A percentile compares a stretch with the other conserved stretches of the same genome.
Evolutionary conservation across 2,888 invertebrate genomes (phyloP).

Genomic region (Pyrrhosoma nymphula): DNA sequence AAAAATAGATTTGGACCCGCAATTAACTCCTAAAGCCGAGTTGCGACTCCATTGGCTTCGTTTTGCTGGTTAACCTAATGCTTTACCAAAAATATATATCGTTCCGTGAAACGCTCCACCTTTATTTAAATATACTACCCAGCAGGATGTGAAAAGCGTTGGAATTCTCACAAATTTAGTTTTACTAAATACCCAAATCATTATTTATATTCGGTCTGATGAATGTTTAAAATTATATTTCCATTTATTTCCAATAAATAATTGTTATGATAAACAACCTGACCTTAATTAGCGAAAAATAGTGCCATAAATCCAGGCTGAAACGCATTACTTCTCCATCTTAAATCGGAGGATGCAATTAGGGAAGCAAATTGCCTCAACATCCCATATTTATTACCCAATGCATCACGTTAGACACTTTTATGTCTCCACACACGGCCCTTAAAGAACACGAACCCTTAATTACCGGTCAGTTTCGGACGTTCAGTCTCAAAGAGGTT

Average conservation of each 20-base stretch:
- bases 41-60: no score
- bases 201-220: background rate
- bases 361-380: constrained; percentile 23
- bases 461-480: constrained; percentile 41
- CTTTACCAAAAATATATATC: no score
- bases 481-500: constrained; percentile 57
- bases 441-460: constrained; percentile 53
- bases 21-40: no score
- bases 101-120: no score
- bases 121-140: no score
- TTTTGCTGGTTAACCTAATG: no score
- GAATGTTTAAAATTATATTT: background rate
- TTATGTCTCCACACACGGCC: background rate
- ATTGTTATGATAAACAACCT: background rate
- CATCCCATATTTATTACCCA: constrained; percentile 36
- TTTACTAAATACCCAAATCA: no score
- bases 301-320: background rate
- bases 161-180: no score
- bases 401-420: constrained; percentile 49
- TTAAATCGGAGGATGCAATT: constrained; percentile 12
- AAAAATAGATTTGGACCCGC: no score
- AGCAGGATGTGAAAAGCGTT: no score
- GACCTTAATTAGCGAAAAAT: constrained; percentile 3
- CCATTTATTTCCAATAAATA: background rate
- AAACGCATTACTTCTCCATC: constrained; percentile 1